Evolutionary conservation across 2,113 vertebrate genomes (phyloP).

Genomic region (Scomber colias): DNA sequence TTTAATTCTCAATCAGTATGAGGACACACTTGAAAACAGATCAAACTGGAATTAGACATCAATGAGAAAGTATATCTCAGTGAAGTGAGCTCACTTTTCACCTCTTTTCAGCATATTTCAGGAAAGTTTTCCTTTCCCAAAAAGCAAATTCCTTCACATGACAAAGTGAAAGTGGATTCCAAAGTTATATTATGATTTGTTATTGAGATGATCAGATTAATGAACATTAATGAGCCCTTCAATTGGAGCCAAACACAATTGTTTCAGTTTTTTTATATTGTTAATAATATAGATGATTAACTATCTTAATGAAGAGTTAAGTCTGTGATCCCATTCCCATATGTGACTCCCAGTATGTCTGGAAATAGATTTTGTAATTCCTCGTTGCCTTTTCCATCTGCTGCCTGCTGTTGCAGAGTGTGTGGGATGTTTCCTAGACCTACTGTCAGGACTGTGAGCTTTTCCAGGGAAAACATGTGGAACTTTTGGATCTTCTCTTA

Average conservation of each 20-base stretch:
- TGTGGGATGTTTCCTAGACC: conserved; percentile 74
- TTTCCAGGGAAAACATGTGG: conserved; percentile 75
- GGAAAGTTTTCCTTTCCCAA: not conserved
- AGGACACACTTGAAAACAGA: conserved; percentile 1
- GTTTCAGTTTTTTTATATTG: conserved; percentile 54
- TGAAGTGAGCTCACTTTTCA: conserved; percentile 9
- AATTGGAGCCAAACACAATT: conserved; percentile 47
- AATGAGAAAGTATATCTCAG: conserved; percentile 22
- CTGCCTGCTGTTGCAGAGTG: conserved; percentile 56
- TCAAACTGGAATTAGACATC: conserved; percentile 8
- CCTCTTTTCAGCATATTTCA: conserved; percentile 13
- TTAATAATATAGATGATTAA: conserved; percentile 70
- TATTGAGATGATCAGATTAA: conserved; percentile 59
- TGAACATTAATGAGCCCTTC: conserved; percentile 46
- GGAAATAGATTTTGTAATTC: conserved; percentile 63
- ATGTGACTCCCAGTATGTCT: conserved; percentile 53
- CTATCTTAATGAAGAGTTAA: conserved; percentile 54
- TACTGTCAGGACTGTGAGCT: conserved; percentile 55
- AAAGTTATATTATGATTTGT: conserved; percentile 41
- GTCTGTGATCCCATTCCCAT: conserved; percentile 58
- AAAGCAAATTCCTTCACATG: conserved; percentile 24
- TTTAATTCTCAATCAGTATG: conserved; percentile 30
- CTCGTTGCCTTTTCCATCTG: conserved; percentile 70
- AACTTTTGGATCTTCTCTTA: conserved; percentile 61
- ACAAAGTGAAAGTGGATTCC: conserved; percentile 26